Evolutionary conservation across 1,140 invertebrate genomes (phyloP), one percentile per base, ranked within the genome.

Genomic region (Ostrea denselamellosa): DNA sequence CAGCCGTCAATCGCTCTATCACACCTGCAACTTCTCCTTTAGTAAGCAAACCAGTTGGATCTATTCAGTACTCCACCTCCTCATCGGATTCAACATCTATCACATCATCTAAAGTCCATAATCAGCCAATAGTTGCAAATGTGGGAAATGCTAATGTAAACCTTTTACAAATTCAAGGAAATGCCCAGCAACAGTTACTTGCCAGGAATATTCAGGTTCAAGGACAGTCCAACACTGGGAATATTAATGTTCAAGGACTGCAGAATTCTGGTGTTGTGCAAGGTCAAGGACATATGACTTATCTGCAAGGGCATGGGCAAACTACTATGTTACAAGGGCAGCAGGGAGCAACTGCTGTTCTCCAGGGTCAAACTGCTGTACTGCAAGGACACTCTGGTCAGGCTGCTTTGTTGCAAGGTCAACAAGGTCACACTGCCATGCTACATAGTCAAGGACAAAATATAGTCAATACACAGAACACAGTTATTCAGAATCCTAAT

Each of bases 401-500:
- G 54, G 85, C 89, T 25, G 71, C 89, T 53, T 56, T 91, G 56
- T 68, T 90, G 25, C 91, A 90, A 62, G 85, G 89, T 62, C 68
- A 77, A 25, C 68, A 77, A 34, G 68, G 68, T 77, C 68, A 77
- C 22, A 77, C 83, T 53, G 83, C 84, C 87, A 86, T 77, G 68
- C 28, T 77, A 34, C 68, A 77, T 2, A 25, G 68, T 77, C 90
- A 91, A 86, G 86, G 88, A 62, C 89, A 90, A 82, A 92, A 91
- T 84, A 90, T 91, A 58, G 92, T 93, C 0, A 92, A 93, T 89
- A 92, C 92, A 19, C 92, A 93, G 85, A 93, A 93, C 85, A 91
- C 92, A 19, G 92, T 93, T 5, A 93, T 93, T 62, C 92, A 93
- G 86, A 93, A 93, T 86, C 92, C 92, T 19, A 93, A 93, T 90